These are phyloP conservation scores for Pammene aurita DNA, from an alignment of 2,888 invertebrate genomes.

Conservation along the genomic window DNA sequence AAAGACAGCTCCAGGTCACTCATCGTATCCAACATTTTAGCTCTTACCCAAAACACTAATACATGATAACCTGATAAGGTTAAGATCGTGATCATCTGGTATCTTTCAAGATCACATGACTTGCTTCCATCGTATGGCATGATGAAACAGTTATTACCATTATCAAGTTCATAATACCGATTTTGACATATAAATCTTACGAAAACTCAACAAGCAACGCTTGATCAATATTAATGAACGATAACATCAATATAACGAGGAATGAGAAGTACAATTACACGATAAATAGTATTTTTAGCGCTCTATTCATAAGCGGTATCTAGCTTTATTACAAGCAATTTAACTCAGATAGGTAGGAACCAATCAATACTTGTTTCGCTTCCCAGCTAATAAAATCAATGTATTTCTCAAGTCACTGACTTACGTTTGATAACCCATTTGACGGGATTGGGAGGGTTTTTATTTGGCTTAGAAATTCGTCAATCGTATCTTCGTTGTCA, in stretches of 20 bases:
- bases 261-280: constrained; percentile 27
- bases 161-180: not conserved
- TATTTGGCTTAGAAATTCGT: constrained; percentile 25
- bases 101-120: too few relatives aligned
- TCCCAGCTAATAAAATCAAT: constrained; percentile 40
- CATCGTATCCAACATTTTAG: too few relatives aligned
- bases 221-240: constrained; percentile 29
- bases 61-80: too few relatives aligned
- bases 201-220: constrained; percentile 5
- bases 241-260: constrained; percentile 27
- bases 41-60: too few relatives aligned
- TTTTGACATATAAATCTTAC: constrained; percentile 6
- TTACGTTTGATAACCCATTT: constrained; percentile 40
- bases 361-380: constrained; percentile 38
- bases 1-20: not conserved
- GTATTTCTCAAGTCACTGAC: constrained; percentile 40
- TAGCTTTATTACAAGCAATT: constrained; percentile 37
- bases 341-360: constrained; percentile 22
- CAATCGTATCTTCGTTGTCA: constrained; percentile 24
- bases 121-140: too few relatives aligned
- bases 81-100: too few relatives aligned
- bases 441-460: constrained; percentile 29
- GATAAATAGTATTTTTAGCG: constrained; percentile 36
- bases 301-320: constrained; percentile 25
- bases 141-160: too few relatives aligned